A percentile compares a stretch with the other conserved stretches of the same genome.
phyloP scores from a whole-genome alignment of 2,113 vertebrate genomes.

The Tyto alba region DNA sequence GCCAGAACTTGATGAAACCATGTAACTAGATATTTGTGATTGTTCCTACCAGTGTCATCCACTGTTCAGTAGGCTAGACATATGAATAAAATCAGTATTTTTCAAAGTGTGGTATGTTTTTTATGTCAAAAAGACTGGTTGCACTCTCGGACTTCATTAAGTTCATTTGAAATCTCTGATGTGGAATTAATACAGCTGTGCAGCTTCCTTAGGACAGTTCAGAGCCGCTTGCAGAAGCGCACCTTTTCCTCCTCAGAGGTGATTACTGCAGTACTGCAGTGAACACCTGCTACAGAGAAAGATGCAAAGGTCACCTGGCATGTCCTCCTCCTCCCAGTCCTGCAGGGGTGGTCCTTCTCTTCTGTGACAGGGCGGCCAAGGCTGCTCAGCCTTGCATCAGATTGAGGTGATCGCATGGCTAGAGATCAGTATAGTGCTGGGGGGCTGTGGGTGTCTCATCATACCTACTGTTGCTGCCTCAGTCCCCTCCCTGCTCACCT shows the following conservation, averaged over 20 bases:
- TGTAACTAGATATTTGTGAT: slow-evolving; percentile 10
- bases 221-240: background rate
- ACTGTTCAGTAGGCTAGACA: slow-evolving; percentile 15
- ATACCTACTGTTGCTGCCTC: background rate
- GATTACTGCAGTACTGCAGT: background rate
- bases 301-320: background rate
- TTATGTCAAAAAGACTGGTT: background rate
- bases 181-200: background rate
- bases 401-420: background rate
- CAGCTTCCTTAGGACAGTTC: background rate
- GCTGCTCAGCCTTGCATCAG: background rate
- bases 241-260: background rate
- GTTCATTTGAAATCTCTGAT: background rate
- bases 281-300: background rate
- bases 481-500: background rate
- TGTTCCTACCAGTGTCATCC: slow-evolving; percentile 3
- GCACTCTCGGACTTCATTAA: background rate
- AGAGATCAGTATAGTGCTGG: background rate
- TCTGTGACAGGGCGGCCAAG: background rate
- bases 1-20: background rate
- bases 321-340: background rate
- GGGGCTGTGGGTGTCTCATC: background rate
- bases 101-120: background rate
- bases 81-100: slow-evolving; percentile 46
- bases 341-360: background rate